phyloP scores from a whole-genome alignment of 2,888 invertebrate species.

The Tenthredo mesomela region DNA sequence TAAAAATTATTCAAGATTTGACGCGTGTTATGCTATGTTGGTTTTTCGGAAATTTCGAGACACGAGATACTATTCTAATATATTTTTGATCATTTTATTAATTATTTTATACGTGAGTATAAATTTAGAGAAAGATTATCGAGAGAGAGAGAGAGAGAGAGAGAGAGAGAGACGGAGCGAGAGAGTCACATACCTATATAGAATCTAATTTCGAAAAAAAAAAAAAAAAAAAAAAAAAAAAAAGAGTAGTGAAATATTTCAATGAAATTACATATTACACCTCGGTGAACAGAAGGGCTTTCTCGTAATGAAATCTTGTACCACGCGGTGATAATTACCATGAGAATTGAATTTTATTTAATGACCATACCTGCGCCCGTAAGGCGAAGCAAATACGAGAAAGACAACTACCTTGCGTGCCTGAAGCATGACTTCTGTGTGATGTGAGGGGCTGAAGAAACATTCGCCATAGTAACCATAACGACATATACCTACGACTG shows the following conservation, averaged over 20 bases:
- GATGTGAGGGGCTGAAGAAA: not conserved
- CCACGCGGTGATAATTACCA: conserved; percentile 54
- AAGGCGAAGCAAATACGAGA: not conserved
- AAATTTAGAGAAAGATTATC: too few relatives aligned
- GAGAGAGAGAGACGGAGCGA: not conserved
- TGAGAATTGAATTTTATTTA: conserved; percentile 54
- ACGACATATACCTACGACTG: conserved; percentile 30
- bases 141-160: not conserved
- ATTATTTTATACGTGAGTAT: not conserved
- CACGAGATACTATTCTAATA: not conserved
- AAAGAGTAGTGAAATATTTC: not conserved
- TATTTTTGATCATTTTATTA: not conserved
- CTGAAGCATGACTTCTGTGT: not conserved
- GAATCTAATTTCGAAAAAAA: not conserved
- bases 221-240: not conserved
- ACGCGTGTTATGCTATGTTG: not conserved
- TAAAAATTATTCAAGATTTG: not conserved
- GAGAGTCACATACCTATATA: too few relatives aligned
- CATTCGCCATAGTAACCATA: conserved; percentile 32
- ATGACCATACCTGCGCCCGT: conserved; percentile 40
- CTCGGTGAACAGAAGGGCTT: conserved; percentile 46
- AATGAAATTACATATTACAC: conserved; percentile 43
- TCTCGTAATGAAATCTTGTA: conserved; percentile 52
- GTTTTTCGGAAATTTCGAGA: not conserved
- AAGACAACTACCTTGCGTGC: conserved; percentile 25